A percentile compares a stretch with the other conserved stretches of the same genome.
These are phyloP conservation scores for Ophraella communa DNA, from an alignment of 2,888 invertebrate species.

Conservation along the genomic window DNA sequence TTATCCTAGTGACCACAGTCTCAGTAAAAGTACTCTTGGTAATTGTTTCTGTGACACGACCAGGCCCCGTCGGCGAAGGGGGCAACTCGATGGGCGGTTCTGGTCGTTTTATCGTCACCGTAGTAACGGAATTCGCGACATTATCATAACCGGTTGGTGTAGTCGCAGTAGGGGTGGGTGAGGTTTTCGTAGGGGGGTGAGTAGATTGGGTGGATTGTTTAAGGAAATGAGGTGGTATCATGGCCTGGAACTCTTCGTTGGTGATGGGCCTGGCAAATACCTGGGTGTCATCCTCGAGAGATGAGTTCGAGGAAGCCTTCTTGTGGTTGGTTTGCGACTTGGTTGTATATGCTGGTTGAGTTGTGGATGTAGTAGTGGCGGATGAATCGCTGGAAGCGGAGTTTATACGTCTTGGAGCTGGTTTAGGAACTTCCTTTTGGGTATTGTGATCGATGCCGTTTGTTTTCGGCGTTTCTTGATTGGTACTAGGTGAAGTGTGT, in stretches of 20 bases:
- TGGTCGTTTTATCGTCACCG: slow-evolving; percentile 84
- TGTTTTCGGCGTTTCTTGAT: slow-evolving; percentile 52
- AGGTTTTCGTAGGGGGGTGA: slow-evolving; percentile 48
- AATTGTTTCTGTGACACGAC: slow-evolving; percentile 91
- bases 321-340: slow-evolving; percentile 54
- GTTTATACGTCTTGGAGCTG: slow-evolving; percentile 51
- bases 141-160: slow-evolving; percentile 50
- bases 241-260: slow-evolving; percentile 93
- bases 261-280: slow-evolving; percentile 81
- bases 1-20: slow-evolving; percentile 92
- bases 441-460: slow-evolving; percentile 51
- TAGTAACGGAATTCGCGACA: slow-evolving; percentile 67
- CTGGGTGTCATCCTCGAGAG: slow-evolving; percentile 63
- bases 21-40: slow-evolving; percentile 96
- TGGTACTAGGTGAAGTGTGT: slow-evolving; percentile 43
- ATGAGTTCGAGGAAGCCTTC: slow-evolving; percentile 62
- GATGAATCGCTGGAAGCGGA: slow-evolving; percentile 37
- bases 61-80: slow-evolving; percentile 82
- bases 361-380: neutral
- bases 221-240: slow-evolving; percentile 92
- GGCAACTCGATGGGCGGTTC: slow-evolving; percentile 74
- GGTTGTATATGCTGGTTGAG: slow-evolving; percentile 8
- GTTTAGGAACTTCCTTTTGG: slow-evolving; percentile 54
- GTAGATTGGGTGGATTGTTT: slow-evolving; percentile 48
- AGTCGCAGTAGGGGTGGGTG: slow-evolving; percentile 45